Evolutionary conservation across 2,113 vertebrate genomes (phyloP), one percentile per base, ranked within the genome.

Genomic region (Nansenia antarctica): DNA sequence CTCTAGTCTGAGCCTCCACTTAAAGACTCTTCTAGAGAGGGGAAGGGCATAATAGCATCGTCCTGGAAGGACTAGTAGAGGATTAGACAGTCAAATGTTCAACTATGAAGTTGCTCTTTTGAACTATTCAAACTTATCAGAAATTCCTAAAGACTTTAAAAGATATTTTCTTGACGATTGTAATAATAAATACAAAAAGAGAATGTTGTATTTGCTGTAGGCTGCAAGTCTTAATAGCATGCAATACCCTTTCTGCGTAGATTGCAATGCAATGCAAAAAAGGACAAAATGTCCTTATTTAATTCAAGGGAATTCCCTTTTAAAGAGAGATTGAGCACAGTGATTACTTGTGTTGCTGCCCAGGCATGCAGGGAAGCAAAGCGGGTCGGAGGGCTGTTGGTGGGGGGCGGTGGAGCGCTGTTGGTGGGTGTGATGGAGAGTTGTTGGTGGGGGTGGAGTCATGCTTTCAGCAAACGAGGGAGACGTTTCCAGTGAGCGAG

Each of bases 391-490:
- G 57, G 78, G 63, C 58, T 24, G 63, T 62, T 67, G 70, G 65
- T 64, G 47, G 8, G 71, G 62, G 72, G n/a, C n/a, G n/a, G n/a
- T n/a, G n/a, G n/a, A n/a, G n/a, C n/a, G n/a, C n/a, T n/a, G n/a
- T n/a, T n/a, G n/a, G n/a, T n/a, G n/a, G n/a, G n/a, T n/a, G n/a
- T n/a, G n/a, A n/a, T n/a, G 58, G 14, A 72, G 57, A 80, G 63
- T 54, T 24, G 63, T 62, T 67, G 70, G 65, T 64, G 47, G 8
- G 71, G 62, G 72, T 59, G 69, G 29, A 61, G 47, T 1, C 22
- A 49, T 15, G 47, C 57, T 61, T 70, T 63, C 26, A 62, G 60
- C n/a, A 54, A 55, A 59, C 22, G 64, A 1, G 5, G 47, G 30
- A 0, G 7, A 32, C 31, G 35, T 62, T 62, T 65, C 65, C 2